Evolutionary conservation across 37 sponge, comb jelly and placozoan species (phyloP).

Genomic region (Beroe ovata): DNA sequence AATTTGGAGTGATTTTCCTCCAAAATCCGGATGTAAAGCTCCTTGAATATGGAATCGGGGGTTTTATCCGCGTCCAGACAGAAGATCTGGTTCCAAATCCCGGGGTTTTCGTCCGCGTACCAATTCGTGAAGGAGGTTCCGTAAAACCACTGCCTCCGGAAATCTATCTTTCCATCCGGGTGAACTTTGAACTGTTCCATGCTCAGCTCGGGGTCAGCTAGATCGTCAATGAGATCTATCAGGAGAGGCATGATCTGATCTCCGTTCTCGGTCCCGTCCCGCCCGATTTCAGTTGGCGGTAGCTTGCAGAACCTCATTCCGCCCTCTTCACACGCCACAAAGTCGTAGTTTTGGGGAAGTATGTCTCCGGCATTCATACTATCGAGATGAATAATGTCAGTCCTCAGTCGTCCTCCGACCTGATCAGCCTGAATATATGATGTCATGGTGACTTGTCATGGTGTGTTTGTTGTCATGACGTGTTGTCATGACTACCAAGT

Average conservation of each 20-base stretch:
- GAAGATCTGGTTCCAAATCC: slow-evolving; percentile 10
- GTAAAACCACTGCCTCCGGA: slow-evolving; percentile 24
- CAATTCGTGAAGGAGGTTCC: slow-evolving; percentile 25
- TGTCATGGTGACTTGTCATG: too few relatives aligned
- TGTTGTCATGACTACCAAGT: too few relatives aligned
- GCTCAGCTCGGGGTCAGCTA: background rate
- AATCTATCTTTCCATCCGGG: slow-evolving; percentile 11
- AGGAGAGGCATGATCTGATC: slow-evolving; percentile 36
- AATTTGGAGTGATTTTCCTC: background rate
- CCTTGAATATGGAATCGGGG: slow-evolving; percentile 7
- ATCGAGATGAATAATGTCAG: background rate
- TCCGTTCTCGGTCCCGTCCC: background rate
- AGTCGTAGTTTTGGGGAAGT: background rate
- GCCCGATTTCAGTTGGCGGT: background rate
- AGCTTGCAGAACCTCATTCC: slow-evolving; percentile 37
- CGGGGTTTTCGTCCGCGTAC: slow-evolving; percentile 48
- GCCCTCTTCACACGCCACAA: slow-evolving; percentile 55
- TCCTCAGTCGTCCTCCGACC: slow-evolving; percentile 36
- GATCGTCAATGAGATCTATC: background rate
- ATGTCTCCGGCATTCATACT: background rate
- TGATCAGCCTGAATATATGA: slow-evolving; percentile 3
- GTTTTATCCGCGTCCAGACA: background rate
- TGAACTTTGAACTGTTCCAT: slow-evolving; percentile 7
- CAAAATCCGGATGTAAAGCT: slow-evolving; percentile 1
- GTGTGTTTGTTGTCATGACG: too few relatives aligned